Evolutionary conservation across 2,888 invertebrate species (phyloP), one percentile per base, ranked within the genome.

Genomic region (Pristionchus mayeri): DNA sequence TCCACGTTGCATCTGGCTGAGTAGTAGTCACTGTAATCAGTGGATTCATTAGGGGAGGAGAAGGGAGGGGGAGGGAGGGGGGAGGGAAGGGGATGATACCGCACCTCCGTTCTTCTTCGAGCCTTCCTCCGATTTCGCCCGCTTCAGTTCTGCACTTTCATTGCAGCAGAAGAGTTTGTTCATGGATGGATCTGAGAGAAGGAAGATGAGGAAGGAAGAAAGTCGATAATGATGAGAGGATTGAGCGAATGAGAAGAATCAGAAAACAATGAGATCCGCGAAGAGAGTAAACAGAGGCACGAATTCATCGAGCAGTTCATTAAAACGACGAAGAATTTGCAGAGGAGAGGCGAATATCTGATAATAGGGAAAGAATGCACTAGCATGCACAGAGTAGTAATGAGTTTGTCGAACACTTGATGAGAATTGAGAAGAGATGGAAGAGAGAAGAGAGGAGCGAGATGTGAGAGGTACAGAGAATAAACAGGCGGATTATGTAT

Each of bases 341-440:
- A n/a, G n/a, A 18, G 48, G 30, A 76, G 76, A 44, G 11, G 44
- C 21, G 44, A 44, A 76, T 7, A 44, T 16, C 16, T 44, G 76
- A 50, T 48, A 76, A 76, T 50, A 44, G 76, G 3, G 76, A 71
- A 27, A 76, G 34, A 44, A 76, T 27, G 44, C 24, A n/a, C 11
- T 24, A 24, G 50, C 48, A 44, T 44, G 50, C 48, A 76, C 30
- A 71, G 71, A 71, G 71, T 4, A 50, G 50, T 44, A 76, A 50
- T 48, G 76, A 76, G 76, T 48, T 44, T 48, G 76, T 48, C 48
- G 50, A 50, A 76, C 48, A 76, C 27, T 48, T 44, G 50, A 50
- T 48, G 76, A 76, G 76, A 76, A 44, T 24, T 11, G 44, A n/a
- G 48, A 44, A 34, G 71, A 27, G 34, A 71, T 27, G 40, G 9